Conservation (phyloP, 53 echinoderm and acorn worm genomes). For the Patiria pectinifera region DNA sequence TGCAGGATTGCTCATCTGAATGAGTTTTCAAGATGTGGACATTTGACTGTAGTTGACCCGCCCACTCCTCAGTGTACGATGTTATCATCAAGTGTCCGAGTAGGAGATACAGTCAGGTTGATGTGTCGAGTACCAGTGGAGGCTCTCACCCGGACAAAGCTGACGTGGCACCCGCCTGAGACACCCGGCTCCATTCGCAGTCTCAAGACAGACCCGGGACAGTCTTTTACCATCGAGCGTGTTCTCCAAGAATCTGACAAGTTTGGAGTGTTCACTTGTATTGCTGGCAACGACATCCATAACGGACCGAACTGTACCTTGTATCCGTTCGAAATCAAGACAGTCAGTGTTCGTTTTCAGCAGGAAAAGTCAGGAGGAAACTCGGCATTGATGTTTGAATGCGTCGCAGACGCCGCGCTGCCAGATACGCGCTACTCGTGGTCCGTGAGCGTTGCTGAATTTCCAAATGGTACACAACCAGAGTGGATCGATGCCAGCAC, state of each 20-base stretch:
- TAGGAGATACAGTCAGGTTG: slow-evolving; percentile 1
- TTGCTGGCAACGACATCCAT: slow-evolving; percentile 7
- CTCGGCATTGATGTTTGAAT: background rate
- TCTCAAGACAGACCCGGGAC: background rate
- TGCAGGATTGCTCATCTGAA: background rate
- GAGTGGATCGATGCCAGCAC: background rate
- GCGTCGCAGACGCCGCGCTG: background rate
- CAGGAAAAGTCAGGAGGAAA: background rate
- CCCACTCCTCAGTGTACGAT: slow-evolving; percentile 32
- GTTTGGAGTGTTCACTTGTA: background rate
- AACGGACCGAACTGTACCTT: slow-evolving; percentile 39
- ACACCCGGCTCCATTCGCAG: background rate
- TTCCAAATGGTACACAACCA: background rate
- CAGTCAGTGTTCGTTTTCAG: background rate
- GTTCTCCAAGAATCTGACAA: slow-evolving; percentile 4
- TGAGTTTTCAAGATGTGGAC: slow-evolving; percentile 31
- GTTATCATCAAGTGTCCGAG: background rate
- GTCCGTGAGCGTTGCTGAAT: background rate
- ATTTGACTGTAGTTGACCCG: slow-evolving; percentile 19
- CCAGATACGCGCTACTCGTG: background rate
- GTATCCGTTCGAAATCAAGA: background rate
- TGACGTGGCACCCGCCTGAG: slow-evolving; percentile 5
- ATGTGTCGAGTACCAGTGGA: slow-evolving; percentile 13
- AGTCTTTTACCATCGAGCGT: background rate
- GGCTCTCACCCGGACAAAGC: background rate